Base-by-base conservation (phyloP, 92 coral and sea anemone genomes). In the Bergia sp. region DNA sequence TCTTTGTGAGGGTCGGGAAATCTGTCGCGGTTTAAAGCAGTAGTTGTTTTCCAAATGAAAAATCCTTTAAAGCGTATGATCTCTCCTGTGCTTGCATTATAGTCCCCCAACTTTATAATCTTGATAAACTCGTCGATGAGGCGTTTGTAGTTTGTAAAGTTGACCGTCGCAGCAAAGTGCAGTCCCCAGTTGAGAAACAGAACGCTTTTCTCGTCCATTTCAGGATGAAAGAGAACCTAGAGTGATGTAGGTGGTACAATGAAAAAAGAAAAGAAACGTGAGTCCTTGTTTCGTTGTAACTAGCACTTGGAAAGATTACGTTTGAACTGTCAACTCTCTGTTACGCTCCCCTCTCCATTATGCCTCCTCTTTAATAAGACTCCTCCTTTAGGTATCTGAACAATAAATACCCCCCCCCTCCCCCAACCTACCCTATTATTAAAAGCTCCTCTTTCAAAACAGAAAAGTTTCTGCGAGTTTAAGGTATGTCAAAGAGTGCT, bases 1-100 rank as follows among this genome's bases (percentile, higher is more conserved):
- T 96, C 98, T 89, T 93, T 95, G 78, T 95, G 98, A n/a, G 98
- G 98, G 61, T 95, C 79, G 5, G 98, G 96, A 67, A 89, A 96
- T 87, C 98, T 89, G 37, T 96, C 95, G 81, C 98, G 87, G 90
- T 92, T 92, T 21, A 96, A 55, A 1, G 98, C 98, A 58, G 98
- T 93, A 5, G 98, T 93, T 55, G 98, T 91, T 78, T 94, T 96
- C 98, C 98, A 96, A 47, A 96, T 92, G 29, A 96, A 89, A 64
- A 86, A 88, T 1, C 96, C 98, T 78, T 93, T 92, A 77, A 94
- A 95, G 44, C 64, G 89, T 42, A 83, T 86, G 40, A 73, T 85
- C 5, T 50, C 40, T 12, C 91, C 79, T 38, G 71, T 80, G 10
- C 20, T 77, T 86, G n/a, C 82, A 50, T 82, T 79, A 41, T 50